phyloP scores from a whole-genome alignment of 2,797 vertebrate genomes.

The Cossypha dichroa region DNA sequence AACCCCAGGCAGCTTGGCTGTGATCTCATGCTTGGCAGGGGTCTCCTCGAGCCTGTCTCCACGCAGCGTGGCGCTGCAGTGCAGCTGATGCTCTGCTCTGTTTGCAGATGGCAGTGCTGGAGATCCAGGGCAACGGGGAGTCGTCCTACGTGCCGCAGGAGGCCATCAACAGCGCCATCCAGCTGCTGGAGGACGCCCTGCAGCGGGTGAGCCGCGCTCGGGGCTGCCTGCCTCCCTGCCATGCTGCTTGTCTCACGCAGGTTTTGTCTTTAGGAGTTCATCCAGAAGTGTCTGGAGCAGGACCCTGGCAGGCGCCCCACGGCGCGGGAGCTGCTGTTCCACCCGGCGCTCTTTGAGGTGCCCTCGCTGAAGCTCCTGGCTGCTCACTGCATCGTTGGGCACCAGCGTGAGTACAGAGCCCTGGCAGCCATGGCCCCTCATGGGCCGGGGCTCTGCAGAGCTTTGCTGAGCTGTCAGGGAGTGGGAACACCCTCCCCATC shows the following conservation, averaged over 20 bases:
- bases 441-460: accelerated
- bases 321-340: constrained; percentile 93
- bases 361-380: constrained; percentile 94
- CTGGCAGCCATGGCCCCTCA: not conserved
- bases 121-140: constrained; percentile 98
- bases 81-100: not conserved
- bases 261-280: constrained; percentile 86
- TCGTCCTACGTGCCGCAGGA: constrained; percentile 97
- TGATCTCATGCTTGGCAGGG: not conserved
- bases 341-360: constrained; percentile 96
- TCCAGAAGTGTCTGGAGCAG: constrained; percentile 95
- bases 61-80: not conserved
- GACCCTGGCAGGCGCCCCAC: constrained; percentile 92
- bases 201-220: constrained; percentile 83
- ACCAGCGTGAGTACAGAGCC: constrained; percentile 87
- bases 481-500: not conserved
- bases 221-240: accelerated
- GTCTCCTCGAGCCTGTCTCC: not conserved
- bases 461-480: not conserved
- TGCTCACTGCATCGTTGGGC: constrained; percentile 95
- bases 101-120: constrained; percentile 94
- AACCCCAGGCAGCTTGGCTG: not conserved
- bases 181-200: constrained; percentile 92
- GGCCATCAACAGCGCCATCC: constrained; percentile 97
- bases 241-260: not conserved